phyloP scores from a whole-genome alignment of 2,797 vertebrate species.

The Myiothlypis coronata region DNA sequence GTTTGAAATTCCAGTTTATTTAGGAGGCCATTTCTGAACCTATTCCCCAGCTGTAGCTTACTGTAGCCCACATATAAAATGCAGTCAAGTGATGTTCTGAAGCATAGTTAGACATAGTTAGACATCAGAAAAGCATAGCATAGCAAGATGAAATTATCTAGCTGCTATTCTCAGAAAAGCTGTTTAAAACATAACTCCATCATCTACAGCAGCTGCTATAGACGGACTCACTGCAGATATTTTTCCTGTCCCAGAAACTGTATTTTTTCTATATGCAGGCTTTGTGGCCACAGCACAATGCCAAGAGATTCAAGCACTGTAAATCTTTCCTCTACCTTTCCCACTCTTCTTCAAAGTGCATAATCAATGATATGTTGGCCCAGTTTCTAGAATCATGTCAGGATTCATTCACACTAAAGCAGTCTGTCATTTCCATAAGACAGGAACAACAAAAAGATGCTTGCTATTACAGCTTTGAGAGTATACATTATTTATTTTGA shows the following conservation, averaged over 20 bases:
- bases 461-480: conserved; percentile 37
- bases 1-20: neutral
- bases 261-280: neutral
- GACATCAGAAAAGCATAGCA: neutral
- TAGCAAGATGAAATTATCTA: neutral
- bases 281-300: neutral
- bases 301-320: neutral
- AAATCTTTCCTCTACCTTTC: conserved; percentile 26
- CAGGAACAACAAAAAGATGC: conserved; percentile 41
- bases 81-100: neutral
- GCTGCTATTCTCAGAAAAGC: conserved; percentile 8
- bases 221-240: neutral
- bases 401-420: conserved; percentile 58
- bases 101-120: neutral
- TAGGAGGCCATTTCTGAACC: neutral
- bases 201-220: neutral
- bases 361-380: conserved; percentile 51
- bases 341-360: conserved; percentile 53
- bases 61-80: neutral
- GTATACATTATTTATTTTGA: conserved; percentile 68
- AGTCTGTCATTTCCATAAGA: conserved; percentile 24
- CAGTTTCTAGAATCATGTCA: conserved; percentile 40
- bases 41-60: neutral
- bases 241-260: neutral
- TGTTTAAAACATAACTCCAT: conserved; percentile 6